These are phyloP conservation scores for Mystacornis crossleyi DNA, from an alignment of 2,113 vertebrate genomes.

Conservation along the genomic window DNA sequence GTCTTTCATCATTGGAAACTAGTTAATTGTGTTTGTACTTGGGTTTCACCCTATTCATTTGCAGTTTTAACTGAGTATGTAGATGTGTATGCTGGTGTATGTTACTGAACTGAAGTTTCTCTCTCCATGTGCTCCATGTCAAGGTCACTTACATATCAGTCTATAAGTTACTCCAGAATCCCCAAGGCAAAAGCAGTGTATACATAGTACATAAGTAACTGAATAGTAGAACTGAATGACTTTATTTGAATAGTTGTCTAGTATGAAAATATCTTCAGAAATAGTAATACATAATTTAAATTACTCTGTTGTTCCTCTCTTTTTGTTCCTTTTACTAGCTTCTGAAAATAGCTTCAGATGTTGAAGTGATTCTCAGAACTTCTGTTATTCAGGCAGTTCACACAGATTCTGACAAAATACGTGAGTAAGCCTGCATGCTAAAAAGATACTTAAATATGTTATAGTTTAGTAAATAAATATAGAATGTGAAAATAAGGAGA, in stretches of 20 bases:
- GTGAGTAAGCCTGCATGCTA: slow-evolving; percentile 45
- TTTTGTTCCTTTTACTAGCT: slow-evolving; percentile 61
- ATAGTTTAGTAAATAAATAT: neutral
- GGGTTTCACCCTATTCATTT: neutral
- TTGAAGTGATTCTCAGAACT: slow-evolving; percentile 80
- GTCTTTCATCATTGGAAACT: neutral
- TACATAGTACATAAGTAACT: neutral
- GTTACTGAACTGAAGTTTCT: neutral
- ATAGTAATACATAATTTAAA: neutral
- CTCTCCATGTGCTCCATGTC: neutral
- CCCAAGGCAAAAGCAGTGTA: neutral
- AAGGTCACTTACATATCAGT: neutral
- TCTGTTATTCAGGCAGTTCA: slow-evolving; percentile 81
- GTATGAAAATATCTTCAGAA: neutral
- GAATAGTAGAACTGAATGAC: neutral
- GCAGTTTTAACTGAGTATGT: neutral
- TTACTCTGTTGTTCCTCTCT: neutral
- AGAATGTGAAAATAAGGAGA: neutral
- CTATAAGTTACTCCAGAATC: neutral
- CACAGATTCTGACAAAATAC: slow-evolving; percentile 67
- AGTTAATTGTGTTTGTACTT: neutral
- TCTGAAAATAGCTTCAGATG: slow-evolving; percentile 80
- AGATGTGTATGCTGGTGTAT: neutral
- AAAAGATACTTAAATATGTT: neutral
- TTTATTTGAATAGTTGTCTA: neutral